Percentiles rank a stretch among this genome's conserved stretches.
phyloP scores from a whole-genome alignment of 2,113 vertebrate species.

The Psettodes erumei region DNA sequence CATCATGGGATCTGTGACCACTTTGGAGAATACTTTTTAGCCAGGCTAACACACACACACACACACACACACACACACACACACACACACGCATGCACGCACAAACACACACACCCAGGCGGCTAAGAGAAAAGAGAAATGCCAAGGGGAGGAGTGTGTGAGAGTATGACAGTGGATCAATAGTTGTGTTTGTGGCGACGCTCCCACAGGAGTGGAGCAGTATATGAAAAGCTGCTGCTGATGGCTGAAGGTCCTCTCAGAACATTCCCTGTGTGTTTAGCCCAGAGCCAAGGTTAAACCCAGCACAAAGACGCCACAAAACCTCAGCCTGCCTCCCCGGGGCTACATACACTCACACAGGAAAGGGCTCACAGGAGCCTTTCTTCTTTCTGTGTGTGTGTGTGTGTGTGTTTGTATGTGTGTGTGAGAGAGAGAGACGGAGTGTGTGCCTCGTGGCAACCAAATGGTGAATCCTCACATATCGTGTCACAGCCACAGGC shows the following conservation, averaged over 20 bases:
- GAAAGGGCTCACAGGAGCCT: constrained; percentile 57
- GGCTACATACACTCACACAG: constrained; percentile 67
- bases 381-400: constrained; percentile 55
- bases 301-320: constrained; percentile 77
- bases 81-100: constrained; percentile 16
- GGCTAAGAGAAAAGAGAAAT: constrained; percentile 54
- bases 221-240: constrained; percentile 77
- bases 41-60: constrained; percentile 45
- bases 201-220: constrained; percentile 72
- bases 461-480: constrained; percentile 32
- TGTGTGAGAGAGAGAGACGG: constrained; percentile 24
- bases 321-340: constrained; percentile 70
- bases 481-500: background rate
- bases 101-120: constrained; percentile 12
- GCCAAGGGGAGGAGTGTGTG: constrained; percentile 57
- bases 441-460: constrained; percentile 33
- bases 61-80: constrained; percentile 39
- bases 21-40: constrained; percentile 63
- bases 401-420: constrained; percentile 20
- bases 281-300: constrained; percentile 80
- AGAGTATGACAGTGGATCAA: constrained; percentile 81
- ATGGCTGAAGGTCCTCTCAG: constrained; percentile 80
- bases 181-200: constrained; percentile 78
- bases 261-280: constrained; percentile 77
- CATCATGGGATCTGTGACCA: constrained; percentile 70